phyloP scores from a whole-genome alignment of 2,113 vertebrate species.

The Bos indicus region DNA sequence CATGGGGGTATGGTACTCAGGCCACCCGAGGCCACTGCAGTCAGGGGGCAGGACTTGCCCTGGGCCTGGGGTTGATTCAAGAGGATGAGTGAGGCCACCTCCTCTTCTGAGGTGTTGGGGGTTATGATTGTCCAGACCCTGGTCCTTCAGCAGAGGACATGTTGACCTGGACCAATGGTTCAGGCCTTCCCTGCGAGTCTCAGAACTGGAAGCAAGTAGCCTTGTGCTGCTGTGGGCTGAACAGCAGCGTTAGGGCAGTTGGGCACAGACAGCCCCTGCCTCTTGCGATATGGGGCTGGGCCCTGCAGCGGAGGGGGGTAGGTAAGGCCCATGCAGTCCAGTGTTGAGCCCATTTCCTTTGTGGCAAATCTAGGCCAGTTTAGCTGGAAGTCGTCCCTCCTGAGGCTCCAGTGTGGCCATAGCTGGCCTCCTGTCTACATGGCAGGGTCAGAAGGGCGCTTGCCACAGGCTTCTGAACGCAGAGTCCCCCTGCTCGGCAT shows the following conservation, averaged over 20 bases:
- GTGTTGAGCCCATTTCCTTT: not conserved
- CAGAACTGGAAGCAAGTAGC: not conserved
- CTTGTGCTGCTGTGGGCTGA: not conserved
- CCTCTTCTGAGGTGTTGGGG: not conserved
- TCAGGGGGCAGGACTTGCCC: not conserved
- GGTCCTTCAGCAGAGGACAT: not conserved
- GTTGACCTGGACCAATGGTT: not conserved
- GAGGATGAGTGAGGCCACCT: not conserved
- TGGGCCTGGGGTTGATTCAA: not conserved
- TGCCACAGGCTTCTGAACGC: not conserved
- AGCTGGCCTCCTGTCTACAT: not conserved
- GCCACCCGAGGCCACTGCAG: not conserved
- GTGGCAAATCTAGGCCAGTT: not conserved
- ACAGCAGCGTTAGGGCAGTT: not conserved
- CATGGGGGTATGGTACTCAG: not conserved
- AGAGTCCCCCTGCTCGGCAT: not conserved
- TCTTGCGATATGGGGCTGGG: fast-evolving
- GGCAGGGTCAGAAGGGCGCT: not conserved
- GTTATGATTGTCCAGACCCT: not conserved
- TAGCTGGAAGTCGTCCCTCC: not conserved
- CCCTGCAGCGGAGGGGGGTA: too few species aligned
- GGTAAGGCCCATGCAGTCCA: not conserved
- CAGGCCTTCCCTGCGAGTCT: not conserved
- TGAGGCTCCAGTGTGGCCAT: not conserved
- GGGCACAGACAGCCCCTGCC: not conserved